phyloP scores from a whole-genome alignment of 2,113 vertebrate species.

The Cardinalis cardinalis region DNA sequence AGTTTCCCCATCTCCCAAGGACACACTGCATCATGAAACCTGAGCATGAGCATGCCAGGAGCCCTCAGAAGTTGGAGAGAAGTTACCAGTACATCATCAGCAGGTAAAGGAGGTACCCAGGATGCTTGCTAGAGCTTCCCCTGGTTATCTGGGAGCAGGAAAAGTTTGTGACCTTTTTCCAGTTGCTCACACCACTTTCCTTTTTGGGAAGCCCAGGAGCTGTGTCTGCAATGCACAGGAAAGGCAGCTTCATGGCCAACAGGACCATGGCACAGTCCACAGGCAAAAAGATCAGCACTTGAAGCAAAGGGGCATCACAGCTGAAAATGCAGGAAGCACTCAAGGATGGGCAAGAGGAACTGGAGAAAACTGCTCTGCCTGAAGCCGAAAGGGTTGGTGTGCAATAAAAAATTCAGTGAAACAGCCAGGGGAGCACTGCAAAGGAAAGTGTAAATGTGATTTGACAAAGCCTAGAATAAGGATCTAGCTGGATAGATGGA shows the following conservation, averaged over 20 bases:
- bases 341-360: background rate
- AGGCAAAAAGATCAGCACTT: background rate
- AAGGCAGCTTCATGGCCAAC: background rate
- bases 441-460: background rate
- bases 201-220: background rate
- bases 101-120: background rate
- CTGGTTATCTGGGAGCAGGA: background rate
- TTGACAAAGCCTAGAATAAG: conserved; percentile 11
- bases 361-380: background rate
- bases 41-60: background rate
- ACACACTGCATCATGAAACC: accelerated
- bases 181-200: background rate
- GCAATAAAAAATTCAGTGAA: background rate
- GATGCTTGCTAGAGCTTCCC: background rate
- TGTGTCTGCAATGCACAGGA: background rate
- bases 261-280: accelerated
- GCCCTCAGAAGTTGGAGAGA: accelerated
- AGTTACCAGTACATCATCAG: background rate
- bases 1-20: background rate
- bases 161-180: background rate
- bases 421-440: background rate
- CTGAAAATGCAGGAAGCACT: background rate
- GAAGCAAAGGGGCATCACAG: accelerated
- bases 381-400: accelerated
- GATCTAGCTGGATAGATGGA: background rate